phyloP scores from a whole-genome alignment of 2,113 vertebrate genomes.

The Gobio gobio region DNA sequence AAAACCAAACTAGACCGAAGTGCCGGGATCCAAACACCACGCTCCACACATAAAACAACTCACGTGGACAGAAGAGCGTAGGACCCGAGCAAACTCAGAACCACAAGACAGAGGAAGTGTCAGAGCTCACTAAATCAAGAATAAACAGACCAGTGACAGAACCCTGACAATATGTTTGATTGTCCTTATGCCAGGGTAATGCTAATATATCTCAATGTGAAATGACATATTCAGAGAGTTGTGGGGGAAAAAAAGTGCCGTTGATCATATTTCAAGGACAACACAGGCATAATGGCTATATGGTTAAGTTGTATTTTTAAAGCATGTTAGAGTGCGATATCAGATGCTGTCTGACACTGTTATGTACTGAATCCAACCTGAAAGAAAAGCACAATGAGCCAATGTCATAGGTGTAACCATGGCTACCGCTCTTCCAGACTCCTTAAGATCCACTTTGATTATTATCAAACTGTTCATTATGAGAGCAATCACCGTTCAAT shows the following conservation, averaged over 20 bases:
- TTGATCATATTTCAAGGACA: not conserved
- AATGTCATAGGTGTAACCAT: constrained; percentile 17
- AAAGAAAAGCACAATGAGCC: constrained; percentile 6
- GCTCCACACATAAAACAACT: too few species aligned
- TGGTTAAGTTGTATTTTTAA: not conserved
- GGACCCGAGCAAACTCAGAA: too few species aligned
- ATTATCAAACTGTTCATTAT: constrained; percentile 1
- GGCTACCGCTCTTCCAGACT: not conserved
- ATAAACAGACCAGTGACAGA: too few species aligned
- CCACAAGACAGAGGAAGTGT: too few species aligned
- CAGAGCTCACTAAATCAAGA: too few species aligned
- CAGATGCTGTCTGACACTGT: not conserved
- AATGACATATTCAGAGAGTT: not conserved
- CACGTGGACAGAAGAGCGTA: too few species aligned
- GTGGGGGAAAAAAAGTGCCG: not conserved
- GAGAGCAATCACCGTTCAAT: constrained; percentile 10
- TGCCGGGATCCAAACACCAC: too few species aligned
- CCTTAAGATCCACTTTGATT: not conserved
- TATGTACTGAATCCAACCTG: not conserved
- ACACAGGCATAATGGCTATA: not conserved
- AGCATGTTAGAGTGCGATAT: not conserved
- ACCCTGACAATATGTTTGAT: not conserved
- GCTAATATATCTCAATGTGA: not conserved
- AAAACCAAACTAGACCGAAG: too few species aligned
- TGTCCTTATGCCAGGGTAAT: not conserved